Evolutionary conservation across 2,113 vertebrate genomes (phyloP).

Genomic region (Hemiscyllium ocellatum): DNA sequence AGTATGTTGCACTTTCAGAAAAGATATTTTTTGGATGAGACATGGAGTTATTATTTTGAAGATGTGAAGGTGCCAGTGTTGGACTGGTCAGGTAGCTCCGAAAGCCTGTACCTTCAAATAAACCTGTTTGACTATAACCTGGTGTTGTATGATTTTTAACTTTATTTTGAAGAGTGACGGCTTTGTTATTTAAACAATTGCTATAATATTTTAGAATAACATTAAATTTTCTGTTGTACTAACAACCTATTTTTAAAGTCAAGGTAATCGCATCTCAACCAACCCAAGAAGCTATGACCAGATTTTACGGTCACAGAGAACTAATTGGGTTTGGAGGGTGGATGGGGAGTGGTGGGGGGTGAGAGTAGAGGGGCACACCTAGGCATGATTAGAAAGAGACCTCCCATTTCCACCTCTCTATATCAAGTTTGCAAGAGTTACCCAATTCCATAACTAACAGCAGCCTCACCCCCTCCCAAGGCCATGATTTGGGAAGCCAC

Average conservation of each 20-base stretch:
- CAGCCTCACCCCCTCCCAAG: too few species aligned
- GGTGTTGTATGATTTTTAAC: too few species aligned
- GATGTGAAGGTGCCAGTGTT: too few species aligned
- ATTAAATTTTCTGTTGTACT: not conserved
- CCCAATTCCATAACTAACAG: not conserved
- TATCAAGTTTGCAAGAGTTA: not conserved
- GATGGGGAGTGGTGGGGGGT: too few species aligned
- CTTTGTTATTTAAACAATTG: not conserved
- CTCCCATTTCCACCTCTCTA: not conserved
- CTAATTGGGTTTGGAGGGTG: not conserved
- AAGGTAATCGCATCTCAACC: not conserved
- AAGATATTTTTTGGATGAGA: too few species aligned
- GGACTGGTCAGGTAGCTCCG: too few species aligned
- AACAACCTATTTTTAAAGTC: not conserved
- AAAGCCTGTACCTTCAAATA: too few species aligned
- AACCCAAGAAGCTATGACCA: not conserved
- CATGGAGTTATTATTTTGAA: too few species aligned
- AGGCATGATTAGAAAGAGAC: not conserved
- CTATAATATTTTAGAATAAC: too few species aligned
- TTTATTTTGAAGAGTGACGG: too few species aligned
- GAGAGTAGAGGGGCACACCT: not conserved
- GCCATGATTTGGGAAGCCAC: not conserved
- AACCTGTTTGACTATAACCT: too few species aligned
- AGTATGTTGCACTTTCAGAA: too few species aligned
- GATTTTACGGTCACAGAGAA: not conserved